These are phyloP conservation scores for Artemia sinica DNA, from an alignment of 2,888 invertebrate species.

Conservation along the genomic window DNA sequence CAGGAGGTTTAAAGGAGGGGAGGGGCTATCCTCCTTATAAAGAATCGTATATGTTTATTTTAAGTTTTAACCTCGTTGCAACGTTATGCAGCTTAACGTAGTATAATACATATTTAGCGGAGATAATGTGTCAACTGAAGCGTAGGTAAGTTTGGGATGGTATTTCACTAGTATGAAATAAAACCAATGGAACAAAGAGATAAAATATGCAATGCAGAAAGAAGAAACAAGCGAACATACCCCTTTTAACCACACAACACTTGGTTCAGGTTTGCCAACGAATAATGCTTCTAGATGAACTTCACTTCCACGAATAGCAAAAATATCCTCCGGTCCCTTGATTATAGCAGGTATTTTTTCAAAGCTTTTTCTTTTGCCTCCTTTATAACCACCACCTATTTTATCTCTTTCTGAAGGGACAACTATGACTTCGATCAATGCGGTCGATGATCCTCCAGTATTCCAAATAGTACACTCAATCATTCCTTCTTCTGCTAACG, in stretches of 20 bases:
- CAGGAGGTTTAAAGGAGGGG: no score
- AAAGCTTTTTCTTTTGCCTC: not conserved
- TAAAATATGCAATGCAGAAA: no score
- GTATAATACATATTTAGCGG: no score
- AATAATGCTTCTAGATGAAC: constrained; percentile 45
- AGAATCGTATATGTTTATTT: no score
- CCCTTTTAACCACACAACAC: constrained; percentile 49
- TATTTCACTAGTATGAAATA: no score
- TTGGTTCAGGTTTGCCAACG: constrained; percentile 45
- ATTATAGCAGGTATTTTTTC: constrained; percentile 26
- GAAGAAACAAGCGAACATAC: constrained; percentile 36
- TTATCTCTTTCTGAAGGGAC: not conserved
- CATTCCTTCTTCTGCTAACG: no score
- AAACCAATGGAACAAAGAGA: no score
- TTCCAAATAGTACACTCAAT: not conserved
- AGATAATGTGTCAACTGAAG: no score
- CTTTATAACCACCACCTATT: not conserved
- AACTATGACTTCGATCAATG: not conserved
- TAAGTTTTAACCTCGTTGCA: no score
- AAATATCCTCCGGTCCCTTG: constrained; percentile 35
- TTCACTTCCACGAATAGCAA: constrained; percentile 44
- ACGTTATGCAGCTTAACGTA: no score
- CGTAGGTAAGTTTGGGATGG: no score
- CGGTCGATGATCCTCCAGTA: not conserved
- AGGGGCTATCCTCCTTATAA: no score